phyloP scores from a whole-genome alignment of 2,113 vertebrate genomes.

The Cryptotis parvus region DNA sequence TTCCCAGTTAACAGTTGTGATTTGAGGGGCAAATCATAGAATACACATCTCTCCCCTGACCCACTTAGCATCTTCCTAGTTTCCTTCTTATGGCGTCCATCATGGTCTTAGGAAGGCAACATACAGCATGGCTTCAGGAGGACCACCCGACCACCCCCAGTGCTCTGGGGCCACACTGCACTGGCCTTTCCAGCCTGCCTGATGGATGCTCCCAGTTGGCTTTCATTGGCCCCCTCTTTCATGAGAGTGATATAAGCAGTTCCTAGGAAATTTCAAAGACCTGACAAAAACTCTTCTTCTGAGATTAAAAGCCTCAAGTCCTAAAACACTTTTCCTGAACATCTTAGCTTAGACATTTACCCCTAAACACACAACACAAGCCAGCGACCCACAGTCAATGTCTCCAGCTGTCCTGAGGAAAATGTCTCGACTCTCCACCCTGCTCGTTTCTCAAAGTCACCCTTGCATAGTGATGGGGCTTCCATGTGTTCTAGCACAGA shows the following conservation, averaged over 20 bases:
- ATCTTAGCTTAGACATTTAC: conserved; percentile 34
- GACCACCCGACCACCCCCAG: conserved; percentile 71
- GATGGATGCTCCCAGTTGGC: conserved; percentile 77
- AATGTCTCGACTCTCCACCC: background rate
- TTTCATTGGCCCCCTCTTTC: conserved; percentile 61
- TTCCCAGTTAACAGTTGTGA: background rate
- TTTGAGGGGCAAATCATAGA: conserved; percentile 22
- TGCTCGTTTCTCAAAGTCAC: background rate
- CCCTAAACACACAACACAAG: background rate
- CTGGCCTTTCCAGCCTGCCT: conserved; percentile 78
- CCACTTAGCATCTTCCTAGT: background rate
- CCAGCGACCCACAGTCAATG: background rate
- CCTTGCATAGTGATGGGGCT: background rate
- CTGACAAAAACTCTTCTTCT: conserved; percentile 38
- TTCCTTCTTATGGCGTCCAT: background rate
- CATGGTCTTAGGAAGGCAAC: conserved; percentile 66
- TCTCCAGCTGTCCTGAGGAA: background rate
- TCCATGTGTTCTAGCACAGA: background rate
- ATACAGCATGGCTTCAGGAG: conserved; percentile 74
- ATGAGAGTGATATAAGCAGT: conserved; percentile 52
- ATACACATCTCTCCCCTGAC: background rate
- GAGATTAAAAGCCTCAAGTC: conserved; percentile 17
- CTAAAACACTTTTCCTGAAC: background rate
- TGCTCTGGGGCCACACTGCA: conserved; percentile 63
- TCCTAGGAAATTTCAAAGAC: conserved; percentile 47